Conservation (phyloP, 2,888 invertebrate genomes). For the Torymus texanus region DNA sequence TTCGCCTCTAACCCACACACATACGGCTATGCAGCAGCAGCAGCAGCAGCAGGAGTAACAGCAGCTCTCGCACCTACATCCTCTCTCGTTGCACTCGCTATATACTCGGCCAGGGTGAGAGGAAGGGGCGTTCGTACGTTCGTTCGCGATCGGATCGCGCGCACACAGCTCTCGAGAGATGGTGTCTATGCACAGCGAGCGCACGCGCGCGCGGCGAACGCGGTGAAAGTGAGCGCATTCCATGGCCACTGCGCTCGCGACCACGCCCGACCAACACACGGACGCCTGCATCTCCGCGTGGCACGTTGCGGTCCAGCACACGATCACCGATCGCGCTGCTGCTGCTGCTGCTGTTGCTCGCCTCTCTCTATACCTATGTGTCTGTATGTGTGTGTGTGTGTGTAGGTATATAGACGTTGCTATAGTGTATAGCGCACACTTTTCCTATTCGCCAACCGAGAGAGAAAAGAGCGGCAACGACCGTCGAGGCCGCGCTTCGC, state of each 20-base stretch:
- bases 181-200: conserved; percentile 23
- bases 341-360: not conserved
- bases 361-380: too few species aligned
- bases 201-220: conserved; percentile 56
- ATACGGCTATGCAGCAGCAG: too few species aligned
- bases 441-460: conserved; percentile 36
- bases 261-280: conserved; percentile 74
- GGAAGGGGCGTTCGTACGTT: not conserved
- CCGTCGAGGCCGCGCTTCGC: conserved; percentile 17
- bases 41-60: not conserved
- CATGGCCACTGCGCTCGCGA: conserved; percentile 72
- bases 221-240: conserved; percentile 76
- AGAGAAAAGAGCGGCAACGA: conserved; percentile 24
- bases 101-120: too few species aligned
- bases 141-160: not conserved
- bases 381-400: not conserved
- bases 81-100: too few species aligned
- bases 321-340: not conserved
- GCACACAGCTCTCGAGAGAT: conserved; percentile 40
- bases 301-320: conserved; percentile 44
- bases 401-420: too few species aligned
- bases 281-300: conserved; percentile 58
- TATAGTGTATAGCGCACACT: not conserved
- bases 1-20: not conserved
- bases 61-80: conserved; percentile 15